phyloP scores from a whole-genome alignment of 2,888 invertebrate species.

The Venusia cambrica region DNA sequence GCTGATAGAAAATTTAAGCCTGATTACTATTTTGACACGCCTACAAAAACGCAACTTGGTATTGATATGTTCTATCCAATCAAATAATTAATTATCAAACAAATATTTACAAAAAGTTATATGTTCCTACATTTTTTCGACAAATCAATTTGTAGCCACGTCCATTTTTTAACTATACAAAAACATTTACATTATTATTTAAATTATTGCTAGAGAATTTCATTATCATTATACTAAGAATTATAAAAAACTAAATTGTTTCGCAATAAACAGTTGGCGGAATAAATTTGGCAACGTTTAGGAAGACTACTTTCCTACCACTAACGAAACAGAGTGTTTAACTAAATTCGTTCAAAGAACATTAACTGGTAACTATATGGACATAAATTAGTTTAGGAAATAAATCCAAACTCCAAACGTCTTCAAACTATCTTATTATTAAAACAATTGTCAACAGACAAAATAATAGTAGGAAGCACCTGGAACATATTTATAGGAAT shows the following conservation, averaged over 20 bases:
- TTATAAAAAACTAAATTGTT: conserved; percentile 66
- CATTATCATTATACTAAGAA: conserved; percentile 70
- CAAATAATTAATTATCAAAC: conserved; percentile 41
- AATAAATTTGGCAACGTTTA: conserved; percentile 79
- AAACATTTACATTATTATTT: conserved; percentile 76
- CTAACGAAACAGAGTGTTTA: conserved; percentile 78
- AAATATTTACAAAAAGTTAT: conserved; percentile 57
- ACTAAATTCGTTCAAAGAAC: conserved; percentile 78
- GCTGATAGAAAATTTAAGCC: conserved; percentile 17
- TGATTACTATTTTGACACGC: conserved; percentile 45
- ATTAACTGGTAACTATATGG: conserved; percentile 73
- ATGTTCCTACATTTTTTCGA: conserved; percentile 39
- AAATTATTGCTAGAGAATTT: conserved; percentile 80
- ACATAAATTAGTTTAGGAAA: conserved; percentile 55
- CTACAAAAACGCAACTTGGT: conserved; percentile 36
- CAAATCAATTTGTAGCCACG: conserved; percentile 58
- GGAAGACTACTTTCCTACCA: conserved; percentile 80
- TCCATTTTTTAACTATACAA: conserved; percentile 72
- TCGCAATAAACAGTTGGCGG: conserved; percentile 76
- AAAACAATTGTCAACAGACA: conserved; percentile 74
- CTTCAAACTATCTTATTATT: conserved; percentile 60
- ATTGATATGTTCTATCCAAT: conserved; percentile 59
- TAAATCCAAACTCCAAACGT: conserved; percentile 57
- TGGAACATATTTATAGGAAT: conserved; percentile 60
- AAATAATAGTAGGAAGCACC: conserved; percentile 78